Evolutionary conservation across 2,113 vertebrate genomes (phyloP).

Genomic region (Pterophyllum scalare): DNA sequence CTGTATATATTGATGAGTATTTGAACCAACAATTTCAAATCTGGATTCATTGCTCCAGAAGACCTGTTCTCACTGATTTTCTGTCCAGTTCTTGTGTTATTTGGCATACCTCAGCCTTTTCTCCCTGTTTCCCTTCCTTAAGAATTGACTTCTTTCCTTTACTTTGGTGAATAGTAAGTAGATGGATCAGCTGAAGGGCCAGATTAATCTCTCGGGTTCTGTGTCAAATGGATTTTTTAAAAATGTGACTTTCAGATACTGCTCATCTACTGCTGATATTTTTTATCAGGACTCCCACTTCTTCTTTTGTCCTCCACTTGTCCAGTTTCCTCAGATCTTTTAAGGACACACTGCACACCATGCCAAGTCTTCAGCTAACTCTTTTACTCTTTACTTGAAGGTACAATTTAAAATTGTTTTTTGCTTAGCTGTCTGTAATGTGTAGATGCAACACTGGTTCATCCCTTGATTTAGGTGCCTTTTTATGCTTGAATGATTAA

Average conservation of each 20-base stretch:
- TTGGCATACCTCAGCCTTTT: neutral
- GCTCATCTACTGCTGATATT: neutral
- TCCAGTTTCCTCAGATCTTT: neutral
- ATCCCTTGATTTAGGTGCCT: neutral
- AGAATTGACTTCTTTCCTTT: neutral
- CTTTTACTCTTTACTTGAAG: too few relatives aligned
- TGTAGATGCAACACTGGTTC: neutral
- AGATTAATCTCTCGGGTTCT: neutral
- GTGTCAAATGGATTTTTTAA: neutral
- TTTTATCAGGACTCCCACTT: neutral
- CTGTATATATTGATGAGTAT: too few relatives aligned
- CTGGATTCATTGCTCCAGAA: neutral
- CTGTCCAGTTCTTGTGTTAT: neutral
- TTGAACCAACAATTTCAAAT: too few relatives aligned
- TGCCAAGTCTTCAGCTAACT: too few relatives aligned
- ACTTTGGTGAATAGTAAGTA: fast-evolving
- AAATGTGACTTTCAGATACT: neutral
- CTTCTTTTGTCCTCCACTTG: neutral
- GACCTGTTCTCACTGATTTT: neutral
- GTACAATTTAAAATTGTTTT: too few relatives aligned
- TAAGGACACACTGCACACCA: neutral
- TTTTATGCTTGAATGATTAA: neutral
- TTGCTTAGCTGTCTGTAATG: neutral
- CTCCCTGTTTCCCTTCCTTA: neutral
- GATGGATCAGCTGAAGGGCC: neutral